Base-by-base conservation (phyloP, 1,140 invertebrate species). In the Hyphantria cunea region DNA sequence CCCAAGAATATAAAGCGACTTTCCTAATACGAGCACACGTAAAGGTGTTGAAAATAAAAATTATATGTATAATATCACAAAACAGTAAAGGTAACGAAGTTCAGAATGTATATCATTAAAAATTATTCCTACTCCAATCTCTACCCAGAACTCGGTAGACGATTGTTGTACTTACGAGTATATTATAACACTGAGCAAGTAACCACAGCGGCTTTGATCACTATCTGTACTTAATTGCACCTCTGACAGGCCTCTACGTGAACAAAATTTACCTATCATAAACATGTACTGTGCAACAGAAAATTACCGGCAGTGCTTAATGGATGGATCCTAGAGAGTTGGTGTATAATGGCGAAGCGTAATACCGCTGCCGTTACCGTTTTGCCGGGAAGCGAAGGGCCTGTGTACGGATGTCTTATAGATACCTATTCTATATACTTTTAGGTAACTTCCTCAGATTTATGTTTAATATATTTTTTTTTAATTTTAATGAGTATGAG, bases 351-450 rank as follows among this genome's bases (percentile, higher is more conserved):
- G 62, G 59, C 17, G 44, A 39, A 37, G 53, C 53, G 52, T 54
- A 59, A 49, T 58, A 42, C 55, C 17, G 17, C 17, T 25, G 5
- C 17, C 17, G 17, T 5, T 25, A 5, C 17, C 55, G 55, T 31
- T 47, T 42, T 50, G 52, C 41, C 63, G 49, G 62, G 61, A 70
- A 55, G 61, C 55, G 61, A 60, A 52, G 61, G 14, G 45, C 34
- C 45, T 39, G 33, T 37, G 14, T 58, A 15, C 55, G 55, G 55
- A 58, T 49, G 55, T 58, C 13, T 7, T 44, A 2, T 44, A 44
- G 2, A 3, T 13, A 13, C 12, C 39, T 11, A n/a, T 25, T 25
- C 17, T 25, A 25, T 25, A 10, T 25, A 32, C 44, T 42, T 32
- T 58, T 44, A 58, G 48, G 54, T 48, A 58, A 58, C 54, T 58